These are phyloP conservation scores for Liopterus haemorrhoidalis DNA, from an alignment of 2,888 invertebrate genomes.

Conservation along the genomic window DNA sequence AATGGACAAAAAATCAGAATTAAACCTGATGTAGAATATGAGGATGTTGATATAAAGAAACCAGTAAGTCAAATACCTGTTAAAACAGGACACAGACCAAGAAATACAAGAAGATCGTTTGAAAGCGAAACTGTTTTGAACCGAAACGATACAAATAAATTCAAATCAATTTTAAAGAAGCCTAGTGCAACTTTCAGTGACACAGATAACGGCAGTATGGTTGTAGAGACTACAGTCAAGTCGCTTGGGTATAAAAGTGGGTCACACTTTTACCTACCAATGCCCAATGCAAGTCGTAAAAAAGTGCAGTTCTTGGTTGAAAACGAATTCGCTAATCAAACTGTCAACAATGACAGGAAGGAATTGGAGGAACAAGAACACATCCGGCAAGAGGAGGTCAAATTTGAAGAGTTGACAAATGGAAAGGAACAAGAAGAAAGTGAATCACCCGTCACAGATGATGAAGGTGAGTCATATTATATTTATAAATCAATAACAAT, in stretches of 20 bases:
- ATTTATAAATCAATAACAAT: too few relatives aligned
- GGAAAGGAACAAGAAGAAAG: slow-evolving; percentile 8
- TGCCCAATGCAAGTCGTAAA: slow-evolving; percentile 49
- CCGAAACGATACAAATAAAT: slow-evolving; percentile 29
- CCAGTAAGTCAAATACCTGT: too few relatives aligned
- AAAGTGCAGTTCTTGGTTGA: slow-evolving; percentile 68
- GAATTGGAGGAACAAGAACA: slow-evolving; percentile 11
- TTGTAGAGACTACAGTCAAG: slow-evolving; percentile 25
- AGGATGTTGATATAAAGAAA: slow-evolving; percentile 1
- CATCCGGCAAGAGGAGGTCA: not conserved
- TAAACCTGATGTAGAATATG: not conserved
- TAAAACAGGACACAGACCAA: slow-evolving; percentile 14
- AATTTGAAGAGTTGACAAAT: slow-evolving; percentile 9
- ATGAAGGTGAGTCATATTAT: too few relatives aligned
- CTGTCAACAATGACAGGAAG: slow-evolving; percentile 21
- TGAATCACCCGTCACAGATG: too few relatives aligned
- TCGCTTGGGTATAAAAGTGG: slow-evolving; percentile 37
- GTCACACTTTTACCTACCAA: slow-evolving; percentile 61
- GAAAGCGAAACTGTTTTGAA: slow-evolving; percentile 36
- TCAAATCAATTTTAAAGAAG: slow-evolving; percentile 55
- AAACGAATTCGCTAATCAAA: slow-evolving; percentile 45
- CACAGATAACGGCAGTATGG: slow-evolving; percentile 36
- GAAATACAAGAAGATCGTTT: slow-evolving; percentile 16
- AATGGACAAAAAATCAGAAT: slow-evolving; percentile 6
- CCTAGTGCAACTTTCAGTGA: slow-evolving; percentile 43